Base-by-base conservation (phyloP, 2,797 vertebrate genomes). In the Ispidina lecontei region DNA sequence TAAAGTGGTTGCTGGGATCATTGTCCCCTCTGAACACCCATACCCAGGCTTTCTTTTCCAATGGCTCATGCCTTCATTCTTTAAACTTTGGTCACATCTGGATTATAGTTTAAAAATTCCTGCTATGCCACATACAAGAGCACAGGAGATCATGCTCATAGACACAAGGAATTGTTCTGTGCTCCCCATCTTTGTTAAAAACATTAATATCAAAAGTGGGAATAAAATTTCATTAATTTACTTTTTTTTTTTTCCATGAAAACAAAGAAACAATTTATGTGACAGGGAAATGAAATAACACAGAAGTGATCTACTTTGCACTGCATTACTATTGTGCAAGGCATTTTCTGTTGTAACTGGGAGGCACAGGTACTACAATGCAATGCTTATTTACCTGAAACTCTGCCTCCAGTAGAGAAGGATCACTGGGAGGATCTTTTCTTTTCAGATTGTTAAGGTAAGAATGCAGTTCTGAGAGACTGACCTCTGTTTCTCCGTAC, bases 401-500 rank as follows among this genome's bases (percentile, higher is more conserved):
- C 95, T 99, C 99, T 2, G 97, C 97, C 71, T 98, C 98, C 87
- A 99, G 92, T 7, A 98, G 96, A 39, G 97, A 98, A 16, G 97
- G 89, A 15, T 99, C 99, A 28, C 74, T 97, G 0, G 83, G 94
- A 4, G 96, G 84, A 64, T 97, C 98, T 59, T 90, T 98, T 47
- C 98, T 97, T 95, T 97, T 98, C 83, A 99, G 96, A 9, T 96
- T 97, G 46, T 71, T 97, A 67, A 99, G 95, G 5, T 91, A 96
- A 29, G 97, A 96, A 82, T 99, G 98, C 31, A 99, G 96, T 75
- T 99, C 98, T 21, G 98, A 83, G 95, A 99, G 94, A 31, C 12
- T 55, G 90, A 99, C 93, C 97, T 99, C 99, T 0, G 99, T 99
- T 94, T 99, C 99, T 55, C 99, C 99, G 93, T 98, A 99, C 96